Evolutionary conservation across 2,888 invertebrate genomes (phyloP), one percentile per base, ranked within the genome.

Genomic region (Phalangium opilio): DNA sequence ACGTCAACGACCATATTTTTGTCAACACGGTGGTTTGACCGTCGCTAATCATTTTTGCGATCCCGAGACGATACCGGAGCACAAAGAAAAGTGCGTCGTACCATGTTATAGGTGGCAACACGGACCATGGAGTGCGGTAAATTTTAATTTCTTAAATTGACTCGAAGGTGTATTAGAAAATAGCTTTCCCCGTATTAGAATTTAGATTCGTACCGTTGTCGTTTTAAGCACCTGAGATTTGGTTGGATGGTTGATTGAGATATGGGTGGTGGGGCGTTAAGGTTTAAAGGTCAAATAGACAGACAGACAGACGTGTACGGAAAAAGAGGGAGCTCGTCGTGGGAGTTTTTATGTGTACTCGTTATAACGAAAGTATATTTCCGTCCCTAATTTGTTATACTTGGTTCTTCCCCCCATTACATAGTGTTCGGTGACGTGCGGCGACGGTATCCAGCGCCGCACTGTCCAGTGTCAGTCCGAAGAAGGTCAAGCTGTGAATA

Each of bases 1-100:
- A 57, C 66, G 69, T 45, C 64, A 67, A 43, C 64, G 73, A 32
- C 66, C 68, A 2, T 71, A 71, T 50, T 73, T 70, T 65, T 77
- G 77, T 57, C 70, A 71, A 36, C 60, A 72, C 14, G 72, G 71
- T 41, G 69, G 70, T 45, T 67, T 65, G 8, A 63, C 70, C 18
- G 67, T 72, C 27, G 59, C 64, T 5, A 52, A 51, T 7, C 59
- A 61, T 34, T 64, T 66, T 43, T 75, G 75, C 56, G 64, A 59
- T 14, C 60, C 61, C 15, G 55, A 46, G 11, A 36, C 43, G 18
- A 44, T 41, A 27, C 51, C 51, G 15, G 18, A 34, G 14, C 21
- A 45, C n/a, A 51, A 46, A 44, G 48, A 51, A 39, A 44, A 21
- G 19, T 51, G 51, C 18, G 39, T 11, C 20, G 19, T 11, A 46